Conservation (phyloP, 2,888 invertebrate species). For the Drosophila buzzatii region DNA sequence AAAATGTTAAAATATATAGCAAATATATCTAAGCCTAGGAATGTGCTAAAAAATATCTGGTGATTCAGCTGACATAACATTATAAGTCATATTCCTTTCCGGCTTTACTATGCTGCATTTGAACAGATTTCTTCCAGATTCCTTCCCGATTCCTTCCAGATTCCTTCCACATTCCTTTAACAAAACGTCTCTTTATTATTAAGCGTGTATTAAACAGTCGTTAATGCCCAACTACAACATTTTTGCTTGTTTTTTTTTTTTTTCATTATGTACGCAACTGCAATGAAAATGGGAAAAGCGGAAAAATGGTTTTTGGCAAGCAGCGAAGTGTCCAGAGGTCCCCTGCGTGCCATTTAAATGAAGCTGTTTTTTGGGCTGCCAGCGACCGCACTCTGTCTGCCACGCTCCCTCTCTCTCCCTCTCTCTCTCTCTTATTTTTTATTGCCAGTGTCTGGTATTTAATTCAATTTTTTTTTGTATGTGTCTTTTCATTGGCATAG, state of each 20-base stretch:
- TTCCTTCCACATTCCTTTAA: too few species aligned
- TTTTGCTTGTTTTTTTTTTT: constrained; percentile 34
- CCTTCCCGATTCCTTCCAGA: too few species aligned
- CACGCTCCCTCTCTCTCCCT: constrained; percentile 17
- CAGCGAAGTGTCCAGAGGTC: constrained; percentile 43
- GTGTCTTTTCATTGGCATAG: constrained; percentile 33
- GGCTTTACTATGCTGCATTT: too few species aligned
- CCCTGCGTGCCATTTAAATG: constrained; percentile 79
- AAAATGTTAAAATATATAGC: too few species aligned
- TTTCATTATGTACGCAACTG: constrained; percentile 61
- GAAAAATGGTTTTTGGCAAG: constrained; percentile 22
- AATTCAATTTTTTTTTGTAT: constrained; percentile 54
- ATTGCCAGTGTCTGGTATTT: constrained; percentile 61
- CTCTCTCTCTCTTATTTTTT: constrained; percentile 22
- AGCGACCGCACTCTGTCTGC: constrained; percentile 3
- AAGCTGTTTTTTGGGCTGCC: constrained; percentile 64
- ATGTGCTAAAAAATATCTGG: too few species aligned
- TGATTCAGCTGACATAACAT: too few species aligned
- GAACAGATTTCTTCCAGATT: neutral
- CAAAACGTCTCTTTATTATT: too few species aligned
- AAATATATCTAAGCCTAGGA: neutral
- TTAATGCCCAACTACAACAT: neutral
- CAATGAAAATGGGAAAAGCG: constrained; percentile 22
- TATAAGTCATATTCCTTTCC: too few species aligned
- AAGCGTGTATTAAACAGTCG: neutral